Base-by-base conservation (phyloP, 2,113 vertebrate genomes). In the Craseonycteris thonglongyai region DNA sequence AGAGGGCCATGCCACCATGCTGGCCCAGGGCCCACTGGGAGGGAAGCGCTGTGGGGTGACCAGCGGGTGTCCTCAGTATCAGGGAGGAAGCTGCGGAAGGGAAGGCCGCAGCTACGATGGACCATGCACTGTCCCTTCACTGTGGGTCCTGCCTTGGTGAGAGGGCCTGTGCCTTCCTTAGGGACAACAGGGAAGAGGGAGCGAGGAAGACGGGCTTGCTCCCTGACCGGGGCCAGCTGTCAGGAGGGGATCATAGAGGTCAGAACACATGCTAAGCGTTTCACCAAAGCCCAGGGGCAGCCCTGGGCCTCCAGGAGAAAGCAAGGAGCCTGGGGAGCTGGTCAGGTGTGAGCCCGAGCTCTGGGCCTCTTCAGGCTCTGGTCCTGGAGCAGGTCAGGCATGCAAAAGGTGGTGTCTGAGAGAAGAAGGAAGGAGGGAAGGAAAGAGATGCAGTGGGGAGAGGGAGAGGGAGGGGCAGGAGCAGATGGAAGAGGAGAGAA, bases 211-310 rank as follows among this genome's bases (percentile, higher is more conserved):
- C 0, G 10, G 35, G 14, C 65, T 49, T 4, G 16, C 26, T 49
- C 56, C 45, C 58, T 26, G 72, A 21, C 33, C 49, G 26, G 56
- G 49, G 19, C 40, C 21, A 11, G 16, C 19, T 26, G 45, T n/a
- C 42, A 56, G 33, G 38, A 1, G 38, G n/a, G 0, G 10, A 21
- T 28, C 13, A 0, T 6, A 45, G 16, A 7, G 6, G 38, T 63
- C 58, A 19, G 47, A 38, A n/a, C 1, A 24, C 35, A 40, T 5
- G 35, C 51, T 76, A 40, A 42, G 35, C 14, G 15, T 45, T 56
- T 61, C 16, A 9, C 16, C 35, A 24, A 47, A 35, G 78, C 4
- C 14, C 13, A 47, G 24, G 30, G 28, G 59, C 24, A 38, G 72
- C 59, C 66, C 5, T 7, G 45, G 42, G 18, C 6, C 6, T 56